A percentile compares a stretch with the other conserved stretches of the same genome.
Conservation (phyloP, 2,888 invertebrate genomes). For the Caenorhabditis sp. region DNA sequence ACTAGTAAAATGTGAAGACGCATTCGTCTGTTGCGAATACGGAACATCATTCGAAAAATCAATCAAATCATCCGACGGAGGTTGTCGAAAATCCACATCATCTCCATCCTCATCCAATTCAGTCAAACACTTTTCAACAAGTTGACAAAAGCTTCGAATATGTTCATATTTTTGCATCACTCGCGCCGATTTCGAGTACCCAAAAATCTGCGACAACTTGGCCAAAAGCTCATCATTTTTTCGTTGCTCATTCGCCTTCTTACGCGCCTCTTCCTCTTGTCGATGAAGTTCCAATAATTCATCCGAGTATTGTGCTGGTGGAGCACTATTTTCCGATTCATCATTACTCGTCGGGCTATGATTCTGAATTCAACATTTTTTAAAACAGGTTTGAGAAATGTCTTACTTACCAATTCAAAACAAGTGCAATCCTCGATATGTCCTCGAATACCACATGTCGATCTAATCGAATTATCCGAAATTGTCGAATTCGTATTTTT, state of each 20-base stretch:
- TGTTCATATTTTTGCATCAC: constrained; percentile 31
- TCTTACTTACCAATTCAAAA: not conserved
- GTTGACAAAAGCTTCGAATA: constrained; percentile 16
- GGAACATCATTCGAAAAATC: constrained; percentile 25
- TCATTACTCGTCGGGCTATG: constrained; percentile 1
- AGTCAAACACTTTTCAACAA: constrained; percentile 42
- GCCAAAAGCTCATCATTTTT: constrained; percentile 35
- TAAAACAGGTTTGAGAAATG: too few relatives aligned
- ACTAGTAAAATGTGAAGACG: not conserved
- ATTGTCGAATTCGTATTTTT: not conserved
- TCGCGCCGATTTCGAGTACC: constrained; percentile 37
- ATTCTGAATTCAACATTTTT: not conserved
- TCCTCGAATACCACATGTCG: not conserved
- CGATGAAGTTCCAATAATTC: constrained; percentile 4
- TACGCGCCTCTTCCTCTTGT: constrained; percentile 6
- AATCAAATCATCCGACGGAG: constrained; percentile 19
- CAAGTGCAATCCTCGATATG: too few relatives aligned
- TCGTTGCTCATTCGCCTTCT: constrained; percentile 13
- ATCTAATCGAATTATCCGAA: not conserved
- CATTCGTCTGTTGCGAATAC: not conserved
- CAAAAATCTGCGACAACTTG: constrained; percentile 40
- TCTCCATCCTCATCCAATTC: constrained; percentile 31
- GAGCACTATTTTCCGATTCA: not conserved
- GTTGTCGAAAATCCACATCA: constrained; percentile 13
- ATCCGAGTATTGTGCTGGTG: constrained; percentile 10